A percentile compares a stretch with the other conserved stretches of the same genome.
These are phyloP conservation scores for Galago senegalensis DNA, from an alignment of 2,797 vertebrate genomes.

Conservation along the genomic window DNA sequence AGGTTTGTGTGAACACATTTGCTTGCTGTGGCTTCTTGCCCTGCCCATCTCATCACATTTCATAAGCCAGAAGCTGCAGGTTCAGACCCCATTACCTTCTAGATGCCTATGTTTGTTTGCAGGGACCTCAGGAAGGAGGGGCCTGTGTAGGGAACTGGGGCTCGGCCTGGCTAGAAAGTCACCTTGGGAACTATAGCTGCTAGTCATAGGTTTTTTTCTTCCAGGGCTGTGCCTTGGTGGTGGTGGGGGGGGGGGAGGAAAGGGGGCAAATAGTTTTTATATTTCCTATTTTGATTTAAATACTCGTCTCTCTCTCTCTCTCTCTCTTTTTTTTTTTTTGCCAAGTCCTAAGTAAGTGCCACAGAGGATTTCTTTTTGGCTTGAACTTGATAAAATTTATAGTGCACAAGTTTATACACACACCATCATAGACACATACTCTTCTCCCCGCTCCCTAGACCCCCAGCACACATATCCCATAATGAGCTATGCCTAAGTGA, in stretches of 20 bases:
- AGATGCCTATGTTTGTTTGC: background rate
- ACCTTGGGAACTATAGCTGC: background rate
- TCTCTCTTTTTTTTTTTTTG: background rate
- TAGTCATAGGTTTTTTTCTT: background rate
- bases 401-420: background rate
- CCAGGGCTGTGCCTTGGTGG: background rate
- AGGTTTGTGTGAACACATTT: background rate
- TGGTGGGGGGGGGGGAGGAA: background rate
- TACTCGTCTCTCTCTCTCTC: background rate
- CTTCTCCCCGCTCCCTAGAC: background rate
- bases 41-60: background rate
- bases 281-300: slow-evolving; percentile 60
- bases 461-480: background rate
- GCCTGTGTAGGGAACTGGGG: background rate
- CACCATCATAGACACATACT: background rate
- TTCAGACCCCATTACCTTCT: background rate
- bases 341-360: background rate
- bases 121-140: background rate
- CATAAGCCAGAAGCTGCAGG: background rate
- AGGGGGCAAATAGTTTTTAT: background rate
- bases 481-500: slow-evolving; percentile 2
- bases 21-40: background rate
- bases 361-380: slow-evolving; percentile 20
- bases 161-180: background rate
- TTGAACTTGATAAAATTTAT: slow-evolving; percentile 46